A percentile compares a stretch with the other conserved stretches of the same genome.
These are phyloP conservation scores for Sepiola atlantica DNA, from an alignment of 2,888 invertebrate genomes.

Conservation along the genomic window DNA sequence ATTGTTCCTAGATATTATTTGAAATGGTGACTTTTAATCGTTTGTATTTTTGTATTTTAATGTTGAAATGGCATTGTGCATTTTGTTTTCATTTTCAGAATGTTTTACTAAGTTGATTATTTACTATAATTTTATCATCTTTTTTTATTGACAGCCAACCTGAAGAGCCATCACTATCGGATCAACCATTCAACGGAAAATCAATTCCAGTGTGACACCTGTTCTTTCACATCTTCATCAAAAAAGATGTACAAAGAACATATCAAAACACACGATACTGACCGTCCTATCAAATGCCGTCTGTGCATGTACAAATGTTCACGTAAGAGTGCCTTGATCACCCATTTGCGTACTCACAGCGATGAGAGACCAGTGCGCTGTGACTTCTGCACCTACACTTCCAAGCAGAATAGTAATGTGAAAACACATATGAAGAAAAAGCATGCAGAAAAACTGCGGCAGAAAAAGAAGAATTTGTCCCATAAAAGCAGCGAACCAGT, in stretches of 20 bases:
- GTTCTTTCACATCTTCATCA: constrained; percentile 71
- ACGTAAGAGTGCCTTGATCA: constrained; percentile 62
- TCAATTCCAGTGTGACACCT: constrained; percentile 66
- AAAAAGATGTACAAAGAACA: constrained; percentile 70
- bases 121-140: not conserved
- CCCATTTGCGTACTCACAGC: constrained; percentile 66
- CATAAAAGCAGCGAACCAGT: constrained; percentile 22
- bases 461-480: not conserved
- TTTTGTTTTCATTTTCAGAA: too few relatives aligned
- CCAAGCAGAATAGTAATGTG: constrained; percentile 67
- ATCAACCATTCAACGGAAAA: constrained; percentile 70
- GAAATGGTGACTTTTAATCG: too few relatives aligned
- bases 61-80: too few relatives aligned
- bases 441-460: constrained; percentile 60
- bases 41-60: too few relatives aligned
- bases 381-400: constrained; percentile 66
- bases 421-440: constrained; percentile 68
- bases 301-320: constrained; percentile 67
- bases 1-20: too few relatives aligned
- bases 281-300: constrained; percentile 57
- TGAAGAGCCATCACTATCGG: constrained; percentile 72
- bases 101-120: not conserved
- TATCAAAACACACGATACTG: constrained; percentile 62
- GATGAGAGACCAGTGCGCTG: constrained; percentile 66
- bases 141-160: constrained; percentile 69